Conservation (phyloP, 2,888 invertebrate species). For the Nephrotoma flavescens region DNA sequence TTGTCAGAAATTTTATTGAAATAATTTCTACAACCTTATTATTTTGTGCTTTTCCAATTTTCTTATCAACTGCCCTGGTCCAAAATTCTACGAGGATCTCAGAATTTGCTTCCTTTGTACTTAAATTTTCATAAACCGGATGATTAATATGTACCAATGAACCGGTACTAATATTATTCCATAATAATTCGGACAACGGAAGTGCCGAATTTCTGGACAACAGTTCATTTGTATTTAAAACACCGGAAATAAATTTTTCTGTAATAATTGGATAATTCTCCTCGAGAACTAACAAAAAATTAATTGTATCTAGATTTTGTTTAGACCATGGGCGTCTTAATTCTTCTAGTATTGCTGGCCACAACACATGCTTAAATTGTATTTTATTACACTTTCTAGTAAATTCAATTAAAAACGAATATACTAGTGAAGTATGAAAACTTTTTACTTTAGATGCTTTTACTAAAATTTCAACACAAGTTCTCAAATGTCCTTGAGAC, state of each 20-base stretch:
- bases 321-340: slow-evolving; percentile 46
- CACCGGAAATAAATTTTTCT: background rate
- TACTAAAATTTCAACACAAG: slow-evolving; percentile 30
- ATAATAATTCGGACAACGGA: background rate
- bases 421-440: slow-evolving; percentile 31
- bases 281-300: slow-evolving; percentile 37
- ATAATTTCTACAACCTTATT: slow-evolving; percentile 44
- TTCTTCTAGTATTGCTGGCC: slow-evolving; percentile 44
- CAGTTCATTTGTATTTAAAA: background rate
- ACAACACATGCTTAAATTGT: slow-evolving; percentile 39
- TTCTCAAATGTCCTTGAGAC: slow-evolving; percentile 34
- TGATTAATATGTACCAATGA: slow-evolving; percentile 25
- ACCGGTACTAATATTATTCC: slow-evolving; percentile 14
- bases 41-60: slow-evolving; percentile 32
- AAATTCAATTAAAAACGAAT: slow-evolving; percentile 45
- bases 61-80: slow-evolving; percentile 33
- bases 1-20: slow-evolving; percentile 41
- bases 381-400: slow-evolving; percentile 16
- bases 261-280: slow-evolving; percentile 33
- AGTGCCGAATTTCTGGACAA: background rate
- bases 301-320: slow-evolving; percentile 48
- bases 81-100: slow-evolving; percentile 41
- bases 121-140: slow-evolving; percentile 48
- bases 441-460: slow-evolving; percentile 18
- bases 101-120: slow-evolving; percentile 36